Evolutionary conservation across 2,888 invertebrate genomes (phyloP).

Genomic region (Polyommatus iphigenia): DNA sequence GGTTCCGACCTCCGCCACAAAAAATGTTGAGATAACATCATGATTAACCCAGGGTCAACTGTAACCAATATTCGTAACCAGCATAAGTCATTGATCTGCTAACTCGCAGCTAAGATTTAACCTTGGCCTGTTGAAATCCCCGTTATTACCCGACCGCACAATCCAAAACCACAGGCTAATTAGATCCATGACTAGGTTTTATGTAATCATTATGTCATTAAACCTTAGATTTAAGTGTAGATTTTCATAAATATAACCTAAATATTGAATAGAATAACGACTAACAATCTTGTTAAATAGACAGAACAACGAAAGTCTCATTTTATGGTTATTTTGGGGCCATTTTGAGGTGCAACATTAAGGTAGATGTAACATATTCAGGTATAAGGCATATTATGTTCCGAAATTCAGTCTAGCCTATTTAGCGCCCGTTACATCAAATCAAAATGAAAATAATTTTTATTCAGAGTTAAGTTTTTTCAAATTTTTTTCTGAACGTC

Average conservation of each 20-base stretch:
- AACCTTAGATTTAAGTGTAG: not conserved
- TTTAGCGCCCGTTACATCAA: too few species aligned
- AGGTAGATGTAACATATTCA: too few species aligned
- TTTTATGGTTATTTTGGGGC: too few species aligned
- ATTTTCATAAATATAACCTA: not conserved
- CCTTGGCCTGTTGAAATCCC: constrained; percentile 44
- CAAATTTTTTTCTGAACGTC: too few species aligned
- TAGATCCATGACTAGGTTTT: not conserved
- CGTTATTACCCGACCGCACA: constrained; percentile 41
- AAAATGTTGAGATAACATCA: too few species aligned
- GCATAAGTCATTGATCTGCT: constrained; percentile 5
- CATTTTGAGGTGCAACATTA: too few species aligned
- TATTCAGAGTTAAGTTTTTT: too few species aligned
- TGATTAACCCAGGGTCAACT: not conserved
- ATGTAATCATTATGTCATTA: constrained; percentile 14
- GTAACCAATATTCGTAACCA: not conserved
- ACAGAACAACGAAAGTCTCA: too few species aligned
- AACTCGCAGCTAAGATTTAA: constrained; percentile 14
- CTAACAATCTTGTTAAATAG: not conserved
- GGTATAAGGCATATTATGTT: too few species aligned
- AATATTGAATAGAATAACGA: not conserved
- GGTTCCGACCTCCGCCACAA: too few species aligned
- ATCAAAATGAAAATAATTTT: too few species aligned
- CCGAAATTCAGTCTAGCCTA: too few species aligned
- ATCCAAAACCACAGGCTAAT: constrained; percentile 32